Base-by-base conservation (phyloP, 2,113 vertebrate species). In the Eudyptes chrysolophus region DNA sequence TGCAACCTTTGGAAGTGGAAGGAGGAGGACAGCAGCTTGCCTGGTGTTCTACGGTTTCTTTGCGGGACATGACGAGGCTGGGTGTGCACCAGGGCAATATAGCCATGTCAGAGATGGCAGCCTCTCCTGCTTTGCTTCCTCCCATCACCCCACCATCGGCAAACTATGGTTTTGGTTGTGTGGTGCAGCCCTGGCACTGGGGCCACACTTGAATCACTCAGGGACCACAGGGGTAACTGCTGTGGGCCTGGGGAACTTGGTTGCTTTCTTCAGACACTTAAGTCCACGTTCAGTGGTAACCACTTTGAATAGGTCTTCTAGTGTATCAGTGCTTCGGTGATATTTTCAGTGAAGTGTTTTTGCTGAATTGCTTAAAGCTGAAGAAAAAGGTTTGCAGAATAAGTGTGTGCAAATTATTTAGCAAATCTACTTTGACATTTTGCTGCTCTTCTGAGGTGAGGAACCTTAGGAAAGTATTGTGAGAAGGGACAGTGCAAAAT, bases 181-280 rank as follows among this genome's bases (percentile, higher is more conserved):
- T 61, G 18, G 11, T 78, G 44, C 29, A 6, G 24, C 48, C 42
- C 19, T 69, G 32, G 26, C 16, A 13, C n/a, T 20, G 36, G 22
- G 11, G n/a, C 46, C 14, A 11, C 12, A 0, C 32, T 38, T 16
- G 5, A 36, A 4, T 42, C 6, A 2, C 55, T 75, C 10, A 1
- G 60, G 38, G 27, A 19, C 34, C 27, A 9, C 21, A 30, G 40
- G 5, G 4, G 11, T 74, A 46, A 52, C 36, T 49, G 34, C 51
- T 40, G 20, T 66, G 42, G 42, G 15, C 38, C 36, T 62, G 48
- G 16, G 16, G 11, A 65, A 16, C 26, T 57, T 61, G 36, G 18
- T 66, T 87, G 34, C 36, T 74, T 84, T 72, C 27, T 70, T 79
- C 36, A 48, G 55, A 24, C 13, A 3, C 25, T 55, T 6, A 42